A percentile compares a stretch with the other conserved stretches of the same genome.
Evolutionary conservation across 1,140 invertebrate species (phyloP).

Genomic region (Diachasma alloeum): DNA sequence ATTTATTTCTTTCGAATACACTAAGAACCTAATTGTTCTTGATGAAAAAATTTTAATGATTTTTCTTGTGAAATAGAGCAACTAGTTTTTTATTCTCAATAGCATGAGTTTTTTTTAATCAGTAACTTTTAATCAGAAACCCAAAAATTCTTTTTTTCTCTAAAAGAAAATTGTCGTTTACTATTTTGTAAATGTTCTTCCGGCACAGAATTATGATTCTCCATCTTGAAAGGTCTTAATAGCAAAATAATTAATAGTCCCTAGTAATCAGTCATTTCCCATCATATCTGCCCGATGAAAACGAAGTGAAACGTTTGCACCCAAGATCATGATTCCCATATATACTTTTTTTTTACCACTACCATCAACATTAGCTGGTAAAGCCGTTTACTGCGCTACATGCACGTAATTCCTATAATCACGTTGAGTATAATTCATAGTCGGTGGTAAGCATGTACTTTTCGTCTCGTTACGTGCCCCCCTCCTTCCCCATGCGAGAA

Average conservation of each 20-base stretch:
- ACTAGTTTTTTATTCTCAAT: too few relatives aligned
- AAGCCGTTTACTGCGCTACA: conserved; percentile 47
- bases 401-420: conserved; percentile 55
- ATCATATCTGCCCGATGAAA: neutral
- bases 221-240: neutral
- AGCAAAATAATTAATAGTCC: neutral
- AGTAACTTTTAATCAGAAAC: too few relatives aligned
- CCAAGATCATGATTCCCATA: neutral
- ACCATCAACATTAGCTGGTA: conserved; percentile 18
- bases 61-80: too few relatives aligned
- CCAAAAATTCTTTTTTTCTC: neutral
- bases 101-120: too few relatives aligned
- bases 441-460: conserved; percentile 48
- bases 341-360: neutral
- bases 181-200: neutral
- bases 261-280: neutral
- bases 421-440: conserved; percentile 52
- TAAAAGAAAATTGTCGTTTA: neutral
- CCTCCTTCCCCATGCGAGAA: neutral
- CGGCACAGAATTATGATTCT: neutral
- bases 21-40: too few relatives aligned
- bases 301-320: conserved; percentile 8
- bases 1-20: too few relatives aligned
- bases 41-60: too few relatives aligned
- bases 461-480: conserved; percentile 44